A percentile compares a stretch with the other conserved stretches of the same genome.
Conservation (phyloP, 2,113 vertebrate genomes). For the Eolophus roseicapilla region DNA sequence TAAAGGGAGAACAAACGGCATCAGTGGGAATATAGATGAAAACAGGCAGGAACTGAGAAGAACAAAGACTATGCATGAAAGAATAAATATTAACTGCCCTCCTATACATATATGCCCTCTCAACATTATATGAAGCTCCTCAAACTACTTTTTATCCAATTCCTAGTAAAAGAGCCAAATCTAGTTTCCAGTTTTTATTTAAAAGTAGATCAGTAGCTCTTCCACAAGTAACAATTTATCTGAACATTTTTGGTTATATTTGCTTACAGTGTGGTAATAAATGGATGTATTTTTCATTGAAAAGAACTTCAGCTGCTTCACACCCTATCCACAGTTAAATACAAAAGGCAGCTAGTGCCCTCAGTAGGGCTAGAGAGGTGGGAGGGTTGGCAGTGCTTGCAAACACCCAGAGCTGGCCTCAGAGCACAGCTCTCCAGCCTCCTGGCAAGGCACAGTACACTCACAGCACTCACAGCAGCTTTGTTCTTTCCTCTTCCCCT, state of each 20-base stretch:
- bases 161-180: background rate
- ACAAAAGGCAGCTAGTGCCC: background rate
- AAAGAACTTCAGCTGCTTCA: background rate
- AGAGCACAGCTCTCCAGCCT: background rate
- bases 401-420: background rate
- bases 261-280: background rate
- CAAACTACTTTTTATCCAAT: background rate
- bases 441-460: too few relatives aligned
- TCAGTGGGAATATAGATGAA: slow-evolving; percentile 40
- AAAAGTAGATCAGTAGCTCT: background rate
- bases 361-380: fast-evolving
- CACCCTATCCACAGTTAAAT: background rate
- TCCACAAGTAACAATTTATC: background rate
- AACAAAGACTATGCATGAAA: slow-evolving; percentile 22
- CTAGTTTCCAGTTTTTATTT: background rate
- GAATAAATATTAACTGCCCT: slow-evolving; percentile 55
- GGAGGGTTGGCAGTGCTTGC: fast-evolving
- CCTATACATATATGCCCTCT: background rate
- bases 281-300: background rate
- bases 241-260: fast-evolving
- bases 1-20: slow-evolving; percentile 49
- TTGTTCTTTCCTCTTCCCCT: background rate
- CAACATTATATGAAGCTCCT: background rate
- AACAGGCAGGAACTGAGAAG: slow-evolving; percentile 16
- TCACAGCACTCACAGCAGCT: background rate